phyloP scores from a whole-genome alignment of 2,797 vertebrate genomes.

The Brachyrhaphis roseni region DNA sequence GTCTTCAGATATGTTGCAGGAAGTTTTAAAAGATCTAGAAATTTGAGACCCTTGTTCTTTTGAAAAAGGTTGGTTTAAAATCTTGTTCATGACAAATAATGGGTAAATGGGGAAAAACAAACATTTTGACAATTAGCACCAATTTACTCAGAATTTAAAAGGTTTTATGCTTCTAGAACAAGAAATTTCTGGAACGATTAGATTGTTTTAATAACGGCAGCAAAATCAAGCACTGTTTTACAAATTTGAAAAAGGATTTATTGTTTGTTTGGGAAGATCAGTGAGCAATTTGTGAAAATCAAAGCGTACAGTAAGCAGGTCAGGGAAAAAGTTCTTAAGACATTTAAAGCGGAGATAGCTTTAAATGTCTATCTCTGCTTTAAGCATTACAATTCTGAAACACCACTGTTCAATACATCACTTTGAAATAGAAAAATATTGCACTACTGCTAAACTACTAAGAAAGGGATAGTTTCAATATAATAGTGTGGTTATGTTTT shows the following conservation, averaged over 20 bases:
- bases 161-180: neutral
- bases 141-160: neutral
- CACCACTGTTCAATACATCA: too few species aligned
- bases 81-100: neutral
- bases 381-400: too few species aligned
- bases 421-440: too few species aligned
- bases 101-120: neutral
- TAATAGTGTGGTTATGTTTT: too few species aligned
- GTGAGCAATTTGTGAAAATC: neutral
- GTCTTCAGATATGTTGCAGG: neutral
- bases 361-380: too few species aligned
- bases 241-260: neutral
- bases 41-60: neutral
- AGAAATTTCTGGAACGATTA: neutral
- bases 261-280: neutral
- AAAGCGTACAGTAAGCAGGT: neutral
- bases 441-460: too few species aligned
- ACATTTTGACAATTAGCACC: neutral
- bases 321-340: too few species aligned
- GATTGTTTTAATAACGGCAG: neutral
- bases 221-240: neutral
- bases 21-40: neutral
- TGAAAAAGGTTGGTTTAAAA: neutral
- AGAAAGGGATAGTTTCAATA: too few species aligned
- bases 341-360: neutral